Evolutionary conservation across 2,888 invertebrate species (phyloP), one percentile per base, ranked within the genome.

Genomic region (Malthinus flaveolus): DNA sequence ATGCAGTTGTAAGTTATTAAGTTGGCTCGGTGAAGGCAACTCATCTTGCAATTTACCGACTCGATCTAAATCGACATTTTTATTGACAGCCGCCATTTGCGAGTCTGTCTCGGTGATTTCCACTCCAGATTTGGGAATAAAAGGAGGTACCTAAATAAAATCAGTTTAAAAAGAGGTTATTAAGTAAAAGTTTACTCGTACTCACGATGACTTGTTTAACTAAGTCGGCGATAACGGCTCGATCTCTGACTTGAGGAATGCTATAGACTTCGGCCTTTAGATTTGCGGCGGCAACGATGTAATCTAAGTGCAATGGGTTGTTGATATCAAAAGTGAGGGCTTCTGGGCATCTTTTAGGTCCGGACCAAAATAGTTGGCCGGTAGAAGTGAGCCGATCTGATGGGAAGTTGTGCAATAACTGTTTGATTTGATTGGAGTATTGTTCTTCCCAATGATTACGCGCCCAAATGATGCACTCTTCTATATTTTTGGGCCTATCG

Each of bases 311-410:
- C 68, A 93, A 78, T 0, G 86, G 79, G 7, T 90, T 84, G 11
- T 85, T 81, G 0, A 86, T 79, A 70, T 88, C 84, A 71, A 92
- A 93, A 1, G 72, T 74, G 3, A 98, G 80, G 0, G 94, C 87
- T 61, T 87, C 85, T 0, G 99, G 99, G 76, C 98, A 99, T 37
- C 98, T 86, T 80, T 99, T 96, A 0, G 94, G 93, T 0, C 95
- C 98, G 0, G 97, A 97, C 99, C 99, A 99, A 82, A 99, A 99
- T 2, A 92, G 91, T 54, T 95, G 91, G 0, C 94, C 94, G 73
- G 87, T 91, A 11, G 90, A 87, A 35, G 93, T 92, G 59, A 90
- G 79, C 77, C 93, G 93, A 79, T 97, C 92, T 0, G 93, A 88
- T 6, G 99, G 99, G 81, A 99, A 99, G 81, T 97, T 99, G 81